Percentiles rank a stretch among this genome's conserved stretches.
Conservation (phyloP, 2,888 invertebrate genomes). For the Drosophila cyrtoloma region DNA sequence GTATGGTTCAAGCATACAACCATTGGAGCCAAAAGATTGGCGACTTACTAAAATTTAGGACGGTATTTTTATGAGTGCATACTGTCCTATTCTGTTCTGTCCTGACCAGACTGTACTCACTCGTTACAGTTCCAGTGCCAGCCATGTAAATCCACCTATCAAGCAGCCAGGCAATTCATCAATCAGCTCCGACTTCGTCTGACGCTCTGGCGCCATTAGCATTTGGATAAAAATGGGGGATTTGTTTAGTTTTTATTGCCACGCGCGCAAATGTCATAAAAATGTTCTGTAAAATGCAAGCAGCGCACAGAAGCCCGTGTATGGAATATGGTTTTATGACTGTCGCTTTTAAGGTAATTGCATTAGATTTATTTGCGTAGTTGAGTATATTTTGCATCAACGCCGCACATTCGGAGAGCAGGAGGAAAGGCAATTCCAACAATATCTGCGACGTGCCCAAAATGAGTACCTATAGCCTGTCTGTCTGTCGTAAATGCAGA, state of each 20-base stretch:
- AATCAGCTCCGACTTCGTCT: constrained; percentile 46
- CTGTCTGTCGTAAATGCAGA: not conserved
- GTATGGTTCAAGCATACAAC: no score
- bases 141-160: constrained; percentile 26
- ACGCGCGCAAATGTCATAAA: constrained; percentile 73
- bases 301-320: constrained; percentile 27
- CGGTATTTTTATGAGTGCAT: not conserved
- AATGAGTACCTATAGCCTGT: not conserved
- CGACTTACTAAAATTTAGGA: not conserved
- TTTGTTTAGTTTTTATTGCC: constrained; percentile 74
- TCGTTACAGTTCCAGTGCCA: not conserved
- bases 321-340: constrained; percentile 59
- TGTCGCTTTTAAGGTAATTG: constrained; percentile 73
- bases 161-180: constrained; percentile 49
- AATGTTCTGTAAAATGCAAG: constrained; percentile 58
- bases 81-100: not conserved
- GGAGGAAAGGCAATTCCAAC: not conserved
- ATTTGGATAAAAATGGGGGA: constrained; percentile 58
- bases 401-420: not conserved
- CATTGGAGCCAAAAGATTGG: not conserved
- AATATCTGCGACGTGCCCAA: not conserved
- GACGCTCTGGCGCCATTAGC: constrained; percentile 64
- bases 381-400: constrained; percentile 27
- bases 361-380: constrained; percentile 61
- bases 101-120: not conserved